Base-by-base conservation (phyloP, 2,888 invertebrate genomes). In the Petrolisthes cinctipes region DNA sequence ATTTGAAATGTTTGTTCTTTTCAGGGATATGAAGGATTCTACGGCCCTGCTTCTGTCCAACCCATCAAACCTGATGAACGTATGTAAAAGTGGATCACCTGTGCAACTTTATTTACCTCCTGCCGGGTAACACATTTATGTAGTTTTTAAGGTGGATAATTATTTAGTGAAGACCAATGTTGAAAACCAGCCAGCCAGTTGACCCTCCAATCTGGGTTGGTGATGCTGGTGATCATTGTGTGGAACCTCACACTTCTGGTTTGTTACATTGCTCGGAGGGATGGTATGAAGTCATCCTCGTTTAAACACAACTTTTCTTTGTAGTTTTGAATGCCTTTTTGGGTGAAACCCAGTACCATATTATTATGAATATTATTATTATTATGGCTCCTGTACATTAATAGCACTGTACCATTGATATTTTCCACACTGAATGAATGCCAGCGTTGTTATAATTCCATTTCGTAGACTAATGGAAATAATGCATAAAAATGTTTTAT, bases 61-160 rank as follows among this genome's bases (percentile, higher is more conserved):
- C 86, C 90, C 90, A 11, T 86, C 89, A 76, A 89, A 90, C 85
- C 73, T 89, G 68, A 89, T 89, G 90, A 90, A 89, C 88, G 90
- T 90, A 90, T 82, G 90, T 90, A 89, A 90, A 37, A 73, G 68
- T 71, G 82, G 85, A 82, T 57, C 83, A 71, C 66, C 86, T 86
- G 79, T 86, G 83, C 83, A 83, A 83, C 86, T 83, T 86, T 82
- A 76, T 83, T 86, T 78, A 68, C 78, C 86, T 86, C 78, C 82
- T 78, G 78, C 66, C 82, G 68, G 86, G 87, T 87, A 87, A 87
- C 83, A 87, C 75, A 75, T 87, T 87, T 80, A 73, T 61, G n/a
- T 87, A 87, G 80, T 87, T 84, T 87, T 83, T 85, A 85, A 85
- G 23, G 23, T 85, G 79, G 80, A 56, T 80, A 54, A 20, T 11